Percentiles rank a stretch among this genome's conserved stretches.
Conservation (phyloP, 2,113 vertebrate species). For the Sciurus niger region DNA sequence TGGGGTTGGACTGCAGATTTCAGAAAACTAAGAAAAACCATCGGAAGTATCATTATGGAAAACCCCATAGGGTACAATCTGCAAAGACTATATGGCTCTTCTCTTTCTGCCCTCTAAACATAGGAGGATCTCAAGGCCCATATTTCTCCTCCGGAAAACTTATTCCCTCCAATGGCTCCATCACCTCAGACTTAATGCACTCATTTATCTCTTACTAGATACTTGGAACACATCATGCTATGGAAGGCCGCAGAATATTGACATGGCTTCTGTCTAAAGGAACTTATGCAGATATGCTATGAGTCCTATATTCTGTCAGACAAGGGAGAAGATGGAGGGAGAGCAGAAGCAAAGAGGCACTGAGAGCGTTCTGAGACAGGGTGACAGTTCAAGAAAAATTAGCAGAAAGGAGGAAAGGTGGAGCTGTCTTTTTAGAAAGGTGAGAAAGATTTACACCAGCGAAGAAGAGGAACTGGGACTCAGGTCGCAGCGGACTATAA, state of each 20-base stretch:
- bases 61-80: background rate
- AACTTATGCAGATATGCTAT: background rate
- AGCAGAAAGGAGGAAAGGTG: background rate
- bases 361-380: background rate
- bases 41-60: background rate
- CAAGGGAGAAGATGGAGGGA: background rate
- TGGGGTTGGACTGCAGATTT: background rate
- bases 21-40: background rate
- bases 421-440: background rate
- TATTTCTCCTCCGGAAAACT: background rate
- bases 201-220: background rate
- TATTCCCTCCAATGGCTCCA: background rate
- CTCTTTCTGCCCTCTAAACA: background rate
- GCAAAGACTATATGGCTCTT: background rate
- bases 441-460: background rate
- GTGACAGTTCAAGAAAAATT: background rate
- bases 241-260: background rate
- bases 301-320: background rate
- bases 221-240: background rate
- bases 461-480: background rate
- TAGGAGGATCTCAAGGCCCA: background rate
- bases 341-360: background rate
- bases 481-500: background rate
- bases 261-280: background rate
- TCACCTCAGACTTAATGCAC: background rate